These are phyloP conservation scores for Dasysyrphus albostriatus DNA, from an alignment of 2,888 invertebrate genomes.

Conservation along the genomic window DNA sequence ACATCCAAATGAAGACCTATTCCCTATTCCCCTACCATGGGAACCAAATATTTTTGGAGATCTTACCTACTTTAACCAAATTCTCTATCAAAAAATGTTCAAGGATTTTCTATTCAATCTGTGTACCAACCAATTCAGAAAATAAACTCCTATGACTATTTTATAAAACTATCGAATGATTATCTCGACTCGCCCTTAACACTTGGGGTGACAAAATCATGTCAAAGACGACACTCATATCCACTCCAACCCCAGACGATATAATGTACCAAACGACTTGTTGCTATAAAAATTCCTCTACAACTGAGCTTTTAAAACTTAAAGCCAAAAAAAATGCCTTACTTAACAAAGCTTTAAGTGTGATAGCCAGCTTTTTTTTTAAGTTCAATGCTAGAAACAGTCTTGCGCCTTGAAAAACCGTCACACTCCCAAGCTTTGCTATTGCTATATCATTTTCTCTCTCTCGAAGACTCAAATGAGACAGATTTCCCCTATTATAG, in stretches of 20 bases:
- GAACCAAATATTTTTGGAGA: too few species aligned
- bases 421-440: slow-evolving; percentile 18
- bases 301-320: slow-evolving; percentile 40
- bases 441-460: not conserved
- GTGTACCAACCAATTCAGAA: not conserved
- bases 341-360: slow-evolving; percentile 37
- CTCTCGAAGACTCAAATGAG: not conserved
- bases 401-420: slow-evolving; percentile 24
- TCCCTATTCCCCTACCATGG: too few species aligned
- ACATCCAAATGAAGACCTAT: too few species aligned
- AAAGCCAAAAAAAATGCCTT: slow-evolving; percentile 8
- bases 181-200: slow-evolving; percentile 8
- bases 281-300: slow-evolving; percentile 38
- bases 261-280: slow-evolving; percentile 46
- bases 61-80: not conserved
- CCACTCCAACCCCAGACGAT: not conserved
- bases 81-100: not conserved
- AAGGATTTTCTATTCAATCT: not conserved
- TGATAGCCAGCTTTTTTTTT: slow-evolving; percentile 7
- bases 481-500: not conserved
- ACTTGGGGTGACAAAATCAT: slow-evolving; percentile 7
- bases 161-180: slow-evolving; percentile 12
- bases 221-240: slow-evolving; percentile 27
- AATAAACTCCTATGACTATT: not conserved
- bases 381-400: slow-evolving; percentile 41